Evolutionary conservation across 2,797 vertebrate species (phyloP).

Genomic region (Pseudochirops cupreus): DNA sequence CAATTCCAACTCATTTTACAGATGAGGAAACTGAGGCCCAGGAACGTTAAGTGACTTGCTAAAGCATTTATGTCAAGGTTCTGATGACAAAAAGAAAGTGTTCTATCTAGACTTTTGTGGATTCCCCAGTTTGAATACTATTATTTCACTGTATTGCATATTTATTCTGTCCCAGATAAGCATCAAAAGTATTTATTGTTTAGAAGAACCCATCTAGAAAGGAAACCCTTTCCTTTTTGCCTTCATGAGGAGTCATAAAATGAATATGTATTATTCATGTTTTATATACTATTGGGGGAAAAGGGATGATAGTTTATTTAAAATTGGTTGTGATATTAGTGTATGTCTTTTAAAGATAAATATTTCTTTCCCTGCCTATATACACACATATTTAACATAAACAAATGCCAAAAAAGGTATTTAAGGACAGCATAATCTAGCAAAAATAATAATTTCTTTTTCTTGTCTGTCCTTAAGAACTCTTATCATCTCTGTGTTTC

Average conservation of each 20-base stretch:
- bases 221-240: background rate
- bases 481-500: background rate
- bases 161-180: background rate
- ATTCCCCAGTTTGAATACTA: background rate
- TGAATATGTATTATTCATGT: background rate
- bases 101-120: background rate
- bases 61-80: no score
- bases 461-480: background rate
- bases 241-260: background rate
- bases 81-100: background rate
- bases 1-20: background rate
- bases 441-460: background rate
- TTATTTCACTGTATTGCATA: background rate
- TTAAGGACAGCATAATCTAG: background rate
- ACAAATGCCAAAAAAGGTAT: background rate
- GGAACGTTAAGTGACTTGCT: background rate
- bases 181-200: background rate
- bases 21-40: background rate
- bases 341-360: background rate
- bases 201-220: background rate
- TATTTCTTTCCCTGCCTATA: background rate
- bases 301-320: background rate
- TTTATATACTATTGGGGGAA: background rate
- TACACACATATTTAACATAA: background rate
- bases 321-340: background rate